These are phyloP conservation scores for Plebejus melissa DNA, from an alignment of 2,888 invertebrate species.

Conservation along the genomic window DNA sequence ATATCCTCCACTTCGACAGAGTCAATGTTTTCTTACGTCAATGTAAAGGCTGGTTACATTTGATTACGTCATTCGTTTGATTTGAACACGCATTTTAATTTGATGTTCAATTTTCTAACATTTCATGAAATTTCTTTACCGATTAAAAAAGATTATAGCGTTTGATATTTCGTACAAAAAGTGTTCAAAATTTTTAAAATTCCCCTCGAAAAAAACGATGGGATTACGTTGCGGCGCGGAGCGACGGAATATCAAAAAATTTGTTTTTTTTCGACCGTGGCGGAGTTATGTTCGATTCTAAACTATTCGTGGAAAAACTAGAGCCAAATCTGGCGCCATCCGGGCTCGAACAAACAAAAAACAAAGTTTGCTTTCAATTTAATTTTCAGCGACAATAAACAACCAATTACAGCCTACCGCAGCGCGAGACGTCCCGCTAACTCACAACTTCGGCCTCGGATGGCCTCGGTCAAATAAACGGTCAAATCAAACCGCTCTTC, in stretches of 20 bases:
- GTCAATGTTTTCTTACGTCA: not conserved
- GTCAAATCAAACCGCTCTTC: not conserved
- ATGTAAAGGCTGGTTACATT: not conserved
- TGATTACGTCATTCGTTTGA: not conserved
- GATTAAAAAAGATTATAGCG: not conserved
- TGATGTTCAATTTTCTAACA: not conserved
- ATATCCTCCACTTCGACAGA: not conserved
- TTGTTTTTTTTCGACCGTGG: conserved; percentile 3
- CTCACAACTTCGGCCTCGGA: not conserved
- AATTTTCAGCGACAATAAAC: conserved; percentile 26
- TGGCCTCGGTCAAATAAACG: not conserved
- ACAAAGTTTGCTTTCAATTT: conserved; percentile 24
- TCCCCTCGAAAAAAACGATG: not conserved
- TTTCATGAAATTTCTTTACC: not conserved
- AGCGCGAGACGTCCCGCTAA: not conserved
- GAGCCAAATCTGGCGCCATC: conserved; percentile 19
- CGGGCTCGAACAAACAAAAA: conserved; percentile 19
- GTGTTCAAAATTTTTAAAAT: not conserved
- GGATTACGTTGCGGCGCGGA: conserved; percentile 7
- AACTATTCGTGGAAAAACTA: conserved; percentile 24
- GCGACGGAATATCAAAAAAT: conserved; percentile 16
- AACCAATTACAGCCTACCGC: conserved; percentile 28
- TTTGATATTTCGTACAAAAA: not conserved
- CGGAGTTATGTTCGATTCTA: conserved; percentile 12
- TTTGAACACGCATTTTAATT: not conserved